These are phyloP conservation scores for Pempheris klunzingeri DNA, from an alignment of 2,797 vertebrate species.

Conservation along the genomic window DNA sequence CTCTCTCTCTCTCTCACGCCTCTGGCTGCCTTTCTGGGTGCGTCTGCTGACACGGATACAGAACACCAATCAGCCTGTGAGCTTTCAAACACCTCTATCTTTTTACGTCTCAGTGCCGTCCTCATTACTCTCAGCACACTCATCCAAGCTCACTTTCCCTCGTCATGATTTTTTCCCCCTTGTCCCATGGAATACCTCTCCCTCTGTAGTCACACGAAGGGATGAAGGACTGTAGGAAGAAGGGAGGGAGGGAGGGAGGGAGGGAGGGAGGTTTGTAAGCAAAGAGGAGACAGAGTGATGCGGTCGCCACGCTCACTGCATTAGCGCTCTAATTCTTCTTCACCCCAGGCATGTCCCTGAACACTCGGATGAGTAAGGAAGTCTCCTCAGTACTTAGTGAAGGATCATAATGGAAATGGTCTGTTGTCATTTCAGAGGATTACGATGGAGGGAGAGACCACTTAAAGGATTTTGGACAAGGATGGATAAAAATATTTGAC, in stretches of 20 bases:
- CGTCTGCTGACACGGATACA: slow-evolving; percentile 37
- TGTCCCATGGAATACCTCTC: background rate
- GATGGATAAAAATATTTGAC: slow-evolving; percentile 11
- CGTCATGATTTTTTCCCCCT: background rate
- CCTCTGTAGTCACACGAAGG: slow-evolving; percentile 28
- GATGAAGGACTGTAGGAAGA: background rate
- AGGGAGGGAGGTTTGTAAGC: background rate
- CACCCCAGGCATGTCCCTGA: slow-evolving; percentile 33
- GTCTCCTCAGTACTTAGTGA: slow-evolving; percentile 17
- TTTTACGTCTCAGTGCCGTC: slow-evolving; percentile 16
- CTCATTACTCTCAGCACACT: background rate
- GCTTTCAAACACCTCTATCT: slow-evolving; percentile 24
- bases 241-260: background rate
- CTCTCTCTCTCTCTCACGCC: background rate
- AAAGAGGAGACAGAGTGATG: slow-evolving; percentile 23
- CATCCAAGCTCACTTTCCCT: background rate
- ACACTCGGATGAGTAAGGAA: slow-evolving; percentile 14
- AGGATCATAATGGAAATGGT: slow-evolving; percentile 29
- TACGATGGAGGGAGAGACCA: slow-evolving; percentile 19
- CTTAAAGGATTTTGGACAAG: slow-evolving; percentile 27
- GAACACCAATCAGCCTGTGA: slow-evolving; percentile 49
- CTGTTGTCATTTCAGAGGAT: slow-evolving; percentile 30
- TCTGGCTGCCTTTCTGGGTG: slow-evolving; percentile 37
- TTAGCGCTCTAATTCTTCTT: slow-evolving; percentile 46
- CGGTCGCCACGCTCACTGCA: slow-evolving; percentile 23